Percentiles rank a stretch among this genome's conserved stretches.
Conservation (phyloP, 2,888 invertebrate genomes). For the Hoplodrina blanda region DNA sequence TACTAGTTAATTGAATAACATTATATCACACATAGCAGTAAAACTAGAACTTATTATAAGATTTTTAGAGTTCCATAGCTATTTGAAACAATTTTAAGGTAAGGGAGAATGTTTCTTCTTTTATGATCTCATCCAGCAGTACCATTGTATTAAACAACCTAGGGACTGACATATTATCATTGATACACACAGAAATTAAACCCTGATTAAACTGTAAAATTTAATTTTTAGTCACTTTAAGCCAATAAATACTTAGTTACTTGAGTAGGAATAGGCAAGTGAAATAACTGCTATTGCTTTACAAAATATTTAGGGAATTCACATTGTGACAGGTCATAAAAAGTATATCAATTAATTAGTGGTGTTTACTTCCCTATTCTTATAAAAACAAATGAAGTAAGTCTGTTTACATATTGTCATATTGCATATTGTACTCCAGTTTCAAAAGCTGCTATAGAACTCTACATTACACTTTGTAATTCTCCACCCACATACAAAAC, state of each 20-base stretch:
- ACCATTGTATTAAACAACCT: no score
- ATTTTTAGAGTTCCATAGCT: constrained; percentile 44
- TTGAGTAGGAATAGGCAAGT: no score
- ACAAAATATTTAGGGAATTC: no score
- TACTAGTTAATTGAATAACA: constrained; percentile 62
- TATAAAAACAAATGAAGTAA: constrained; percentile 7
- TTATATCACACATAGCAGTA: constrained; percentile 68
- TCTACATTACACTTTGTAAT: constrained; percentile 27
- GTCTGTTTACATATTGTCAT: background rate
- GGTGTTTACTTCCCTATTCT: background rate
- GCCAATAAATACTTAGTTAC: no score
- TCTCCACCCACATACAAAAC: constrained; percentile 19
- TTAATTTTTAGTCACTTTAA: no score
- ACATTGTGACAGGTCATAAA: no score
- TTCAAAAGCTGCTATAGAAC: constrained; percentile 46
- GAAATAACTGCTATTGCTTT: no score
- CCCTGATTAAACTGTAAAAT: no score
- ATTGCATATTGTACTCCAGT: constrained; percentile 2
- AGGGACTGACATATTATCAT: no score
- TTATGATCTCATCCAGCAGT: background rate
- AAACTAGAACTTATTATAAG: constrained; percentile 56
- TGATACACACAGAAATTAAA: no score
- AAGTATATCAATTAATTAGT: no score
- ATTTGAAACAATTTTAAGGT: constrained; percentile 8
- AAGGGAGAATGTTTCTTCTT: background rate